A percentile compares a stretch with the other conserved stretches of the same genome.
phyloP scores from a whole-genome alignment of 2,888 invertebrate genomes.

The Trachelus tabidus region DNA sequence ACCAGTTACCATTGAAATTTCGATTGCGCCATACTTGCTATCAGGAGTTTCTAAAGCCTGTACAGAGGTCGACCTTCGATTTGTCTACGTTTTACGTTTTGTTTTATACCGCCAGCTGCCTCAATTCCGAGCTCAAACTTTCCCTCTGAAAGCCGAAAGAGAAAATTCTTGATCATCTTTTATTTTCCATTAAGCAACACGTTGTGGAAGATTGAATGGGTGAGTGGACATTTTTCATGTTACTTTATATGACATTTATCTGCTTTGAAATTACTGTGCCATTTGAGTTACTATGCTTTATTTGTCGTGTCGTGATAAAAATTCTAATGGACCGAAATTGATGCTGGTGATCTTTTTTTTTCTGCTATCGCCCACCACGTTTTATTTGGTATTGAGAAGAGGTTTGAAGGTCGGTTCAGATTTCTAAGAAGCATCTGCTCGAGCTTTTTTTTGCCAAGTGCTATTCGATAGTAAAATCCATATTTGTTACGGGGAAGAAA shows the following conservation, averaged over 20 bases:
- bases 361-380: not conserved
- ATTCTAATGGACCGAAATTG: too few species aligned
- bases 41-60: slow-evolving; percentile 9
- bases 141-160: not conserved
- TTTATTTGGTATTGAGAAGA: not conserved
- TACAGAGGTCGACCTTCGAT: slow-evolving; percentile 25
- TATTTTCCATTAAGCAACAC: not conserved
- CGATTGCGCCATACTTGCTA: slow-evolving; percentile 21
- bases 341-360: not conserved
- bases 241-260: too few species aligned
- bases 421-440: not conserved
- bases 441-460: too few species aligned
- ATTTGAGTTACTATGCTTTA: too few species aligned
- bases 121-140: not conserved
- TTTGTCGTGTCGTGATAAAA: too few species aligned
- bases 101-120: slow-evolving; percentile 19
- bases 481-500: too few species aligned
- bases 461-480: too few species aligned
- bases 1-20: slow-evolving; percentile 32
- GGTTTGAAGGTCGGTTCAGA: not conserved
- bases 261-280: too few species aligned
- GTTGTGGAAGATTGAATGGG: not conserved
- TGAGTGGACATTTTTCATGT: too few species aligned
- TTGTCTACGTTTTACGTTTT: slow-evolving; percentile 29
- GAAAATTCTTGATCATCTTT: too few species aligned